phyloP scores from a whole-genome alignment of 2,888 invertebrate genomes.

The Andrena chrysosceles region DNA sequence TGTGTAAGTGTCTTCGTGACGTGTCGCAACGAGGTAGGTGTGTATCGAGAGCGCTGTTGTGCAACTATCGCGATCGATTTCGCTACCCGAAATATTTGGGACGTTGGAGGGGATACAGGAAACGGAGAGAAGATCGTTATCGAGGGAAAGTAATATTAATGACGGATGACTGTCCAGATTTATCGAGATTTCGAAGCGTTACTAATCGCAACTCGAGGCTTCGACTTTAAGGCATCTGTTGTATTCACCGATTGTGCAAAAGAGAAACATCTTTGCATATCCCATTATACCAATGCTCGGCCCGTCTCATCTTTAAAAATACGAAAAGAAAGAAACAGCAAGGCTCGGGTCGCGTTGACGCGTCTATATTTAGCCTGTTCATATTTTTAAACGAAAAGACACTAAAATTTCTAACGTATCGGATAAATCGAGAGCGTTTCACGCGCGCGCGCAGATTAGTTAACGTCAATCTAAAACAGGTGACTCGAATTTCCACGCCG shows the following conservation, averaged over 20 bases:
- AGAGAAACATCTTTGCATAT: too few relatives aligned
- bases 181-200: too few relatives aligned
- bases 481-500: conserved; percentile 35
- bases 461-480: conserved; percentile 41
- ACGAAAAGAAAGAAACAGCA: not conserved
- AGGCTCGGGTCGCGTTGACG: not conserved
- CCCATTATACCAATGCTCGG: not conserved
- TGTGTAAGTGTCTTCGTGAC: not conserved
- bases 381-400: conserved; percentile 21
- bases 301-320: conserved; percentile 10
- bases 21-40: not conserved
- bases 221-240: too few relatives aligned
- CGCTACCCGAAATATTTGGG: too few relatives aligned
- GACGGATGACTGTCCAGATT: too few relatives aligned
- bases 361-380: conserved; percentile 20
- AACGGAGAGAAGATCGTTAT: too few relatives aligned
- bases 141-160: too few relatives aligned
- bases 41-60: too few relatives aligned
- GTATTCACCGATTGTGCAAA: too few relatives aligned
- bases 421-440: conserved; percentile 16
- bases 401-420: conserved; percentile 36
- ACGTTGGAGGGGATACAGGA: too few relatives aligned
- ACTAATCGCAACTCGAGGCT: too few relatives aligned
- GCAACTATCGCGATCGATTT: too few relatives aligned
- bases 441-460: conserved; percentile 36